Evolutionary conservation across 2,797 vertebrate species (phyloP).

Genomic region (Apodemus agrarius): DNA sequence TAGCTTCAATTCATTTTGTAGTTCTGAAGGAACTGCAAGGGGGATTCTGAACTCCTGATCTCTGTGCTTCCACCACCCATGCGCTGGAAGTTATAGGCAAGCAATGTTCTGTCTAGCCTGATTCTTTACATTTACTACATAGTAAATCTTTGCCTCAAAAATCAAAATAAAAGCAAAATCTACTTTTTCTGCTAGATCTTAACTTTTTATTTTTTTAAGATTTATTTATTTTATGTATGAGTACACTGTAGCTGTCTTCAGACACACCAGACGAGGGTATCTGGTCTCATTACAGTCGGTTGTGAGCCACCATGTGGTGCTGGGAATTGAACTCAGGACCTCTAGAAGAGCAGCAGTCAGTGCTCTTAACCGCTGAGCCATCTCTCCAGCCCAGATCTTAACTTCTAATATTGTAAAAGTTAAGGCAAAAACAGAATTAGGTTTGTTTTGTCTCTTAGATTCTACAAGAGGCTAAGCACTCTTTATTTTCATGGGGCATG

Average conservation of each 20-base stretch:
- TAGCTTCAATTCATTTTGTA: background rate
- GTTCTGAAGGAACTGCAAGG: background rate
- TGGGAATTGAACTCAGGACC: no score
- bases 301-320: no score
- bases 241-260: no score
- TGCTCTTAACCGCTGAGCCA: no score
- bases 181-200: background rate
- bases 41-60: background rate
- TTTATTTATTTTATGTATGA: no score
- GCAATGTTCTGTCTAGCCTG: background rate
- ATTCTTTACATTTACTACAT: background rate
- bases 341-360: no score
- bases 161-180: background rate
- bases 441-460: background rate
- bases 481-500: background rate
- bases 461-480: background rate
- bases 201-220: background rate
- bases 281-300: no score
- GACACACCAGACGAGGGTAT: no score
- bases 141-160: background rate
- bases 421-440: background rate
- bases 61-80: background rate
- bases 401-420: background rate
- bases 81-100: background rate
- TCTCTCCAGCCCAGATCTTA: background rate